Percentiles rank a stretch among this genome's conserved stretches.
phyloP scores from a whole-genome alignment of 2,797 vertebrate species.

The Tolypeutes matacus region DNA sequence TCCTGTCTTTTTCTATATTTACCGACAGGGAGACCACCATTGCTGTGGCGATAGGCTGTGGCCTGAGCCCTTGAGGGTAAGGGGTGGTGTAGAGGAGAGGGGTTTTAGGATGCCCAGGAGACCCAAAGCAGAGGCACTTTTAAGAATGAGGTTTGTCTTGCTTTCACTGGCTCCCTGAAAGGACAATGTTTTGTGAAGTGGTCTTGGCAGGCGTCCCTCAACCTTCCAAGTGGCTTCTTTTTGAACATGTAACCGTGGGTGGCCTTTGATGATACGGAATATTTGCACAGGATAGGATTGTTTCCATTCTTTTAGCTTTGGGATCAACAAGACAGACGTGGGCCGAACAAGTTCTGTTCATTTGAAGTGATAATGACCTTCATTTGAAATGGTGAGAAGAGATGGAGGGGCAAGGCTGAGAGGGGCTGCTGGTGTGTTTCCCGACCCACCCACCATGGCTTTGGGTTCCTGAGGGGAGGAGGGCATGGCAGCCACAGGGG shows the following conservation, averaged over 20 bases:
- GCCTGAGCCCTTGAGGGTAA: neutral
- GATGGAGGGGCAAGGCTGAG: slow-evolving; percentile 91
- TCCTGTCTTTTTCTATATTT: neutral
- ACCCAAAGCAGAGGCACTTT: neutral
- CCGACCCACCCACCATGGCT: slow-evolving; percentile 92
- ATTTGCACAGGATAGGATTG: slow-evolving; percentile 93
- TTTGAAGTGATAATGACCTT: slow-evolving; percentile 85
- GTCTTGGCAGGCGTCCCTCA: slow-evolving; percentile 90
- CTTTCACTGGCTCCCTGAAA: neutral
- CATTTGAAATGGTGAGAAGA: slow-evolving; percentile 93
- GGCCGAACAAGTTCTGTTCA: slow-evolving; percentile 88
- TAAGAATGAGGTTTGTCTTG: neutral
- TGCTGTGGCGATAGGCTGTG: neutral
- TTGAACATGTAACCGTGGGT: slow-evolving; percentile 96
- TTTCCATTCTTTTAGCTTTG: slow-evolving; percentile 93
- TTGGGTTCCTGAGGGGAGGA: slow-evolving; percentile 91
- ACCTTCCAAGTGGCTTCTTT: slow-evolving; percentile 93
- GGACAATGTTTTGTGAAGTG: neutral
- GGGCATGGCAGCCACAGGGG: slow-evolving; percentile 91
- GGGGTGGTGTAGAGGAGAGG: neutral
- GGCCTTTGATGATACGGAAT: slow-evolving; percentile 92
- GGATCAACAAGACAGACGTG: slow-evolving; percentile 87
- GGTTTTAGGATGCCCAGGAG: neutral
- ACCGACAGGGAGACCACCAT: neutral
- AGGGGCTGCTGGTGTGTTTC: slow-evolving; percentile 93